Conservation (phyloP, 1,140 invertebrate genomes). For the Homarus americanus region DNA sequence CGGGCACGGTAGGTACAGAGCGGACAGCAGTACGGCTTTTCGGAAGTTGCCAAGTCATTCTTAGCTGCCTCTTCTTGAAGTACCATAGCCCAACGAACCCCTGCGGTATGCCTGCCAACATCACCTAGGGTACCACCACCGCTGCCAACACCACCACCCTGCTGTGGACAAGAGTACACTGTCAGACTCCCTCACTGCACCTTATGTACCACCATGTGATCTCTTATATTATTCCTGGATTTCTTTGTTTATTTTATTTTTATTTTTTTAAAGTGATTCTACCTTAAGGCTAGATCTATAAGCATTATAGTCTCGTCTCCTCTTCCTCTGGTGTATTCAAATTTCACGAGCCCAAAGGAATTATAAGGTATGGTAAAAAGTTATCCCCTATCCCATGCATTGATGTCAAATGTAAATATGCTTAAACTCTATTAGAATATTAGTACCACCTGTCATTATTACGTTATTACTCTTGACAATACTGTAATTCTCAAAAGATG, state of each 20-base stretch:
- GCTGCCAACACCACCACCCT: constrained; percentile 52
- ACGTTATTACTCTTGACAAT: no score
- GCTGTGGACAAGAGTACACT: constrained; percentile 53
- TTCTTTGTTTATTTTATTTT: not conserved
- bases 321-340: not conserved
- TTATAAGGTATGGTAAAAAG: not conserved
- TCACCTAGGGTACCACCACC: constrained; percentile 15
- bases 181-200: constrained; percentile 36
- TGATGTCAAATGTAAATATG: constrained; percentile 1
- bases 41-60: not conserved
- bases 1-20: constrained; percentile 57
- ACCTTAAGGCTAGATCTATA: constrained; percentile 1
- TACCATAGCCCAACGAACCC: not conserved
- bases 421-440: not conserved
- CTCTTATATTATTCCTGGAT: constrained; percentile 3
- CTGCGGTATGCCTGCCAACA: constrained; percentile 7
- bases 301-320: not conserved
- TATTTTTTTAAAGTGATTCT: not conserved
- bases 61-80: not conserved
- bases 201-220: not conserved
- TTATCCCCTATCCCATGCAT: not conserved
- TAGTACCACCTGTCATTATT: not conserved
- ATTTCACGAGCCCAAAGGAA: not conserved
- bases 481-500: no score
- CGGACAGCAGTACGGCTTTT: constrained; percentile 42